phyloP scores from a whole-genome alignment of 2,888 invertebrate genomes.

The Dilophus febrilis region DNA sequence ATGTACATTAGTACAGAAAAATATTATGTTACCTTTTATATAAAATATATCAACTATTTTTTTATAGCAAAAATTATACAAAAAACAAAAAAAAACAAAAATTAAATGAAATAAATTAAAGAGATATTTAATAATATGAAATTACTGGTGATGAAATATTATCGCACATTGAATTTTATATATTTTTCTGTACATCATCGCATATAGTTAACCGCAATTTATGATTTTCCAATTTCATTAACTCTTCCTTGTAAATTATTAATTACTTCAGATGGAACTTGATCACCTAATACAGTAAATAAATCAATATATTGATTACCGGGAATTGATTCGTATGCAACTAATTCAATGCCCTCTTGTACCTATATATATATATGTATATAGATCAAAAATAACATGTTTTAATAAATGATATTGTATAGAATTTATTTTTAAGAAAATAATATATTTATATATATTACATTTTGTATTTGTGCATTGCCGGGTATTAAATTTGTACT shows the following conservation, averaged over 20 bases:
- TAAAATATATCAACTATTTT: too few species aligned
- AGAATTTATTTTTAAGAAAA: not conserved
- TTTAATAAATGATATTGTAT: not conserved
- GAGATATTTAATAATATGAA: not conserved
- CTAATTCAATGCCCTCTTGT: slow-evolving; percentile 71
- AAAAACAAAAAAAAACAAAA: too few species aligned
- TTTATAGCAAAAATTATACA: too few species aligned
- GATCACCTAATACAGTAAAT: slow-evolving; percentile 69
- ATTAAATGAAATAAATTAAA: too few species aligned
- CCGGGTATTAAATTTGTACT: slow-evolving; percentile 70
- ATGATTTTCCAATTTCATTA: slow-evolving; percentile 61
- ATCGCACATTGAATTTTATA: too few species aligned
- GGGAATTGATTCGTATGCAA: slow-evolving; percentile 73
- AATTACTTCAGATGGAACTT: slow-evolving; percentile 73
- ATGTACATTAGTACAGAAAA: too few species aligned
- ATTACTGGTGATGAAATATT: too few species aligned
- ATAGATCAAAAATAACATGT: not conserved
- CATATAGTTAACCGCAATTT: too few species aligned
- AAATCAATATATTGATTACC: slow-evolving; percentile 69
- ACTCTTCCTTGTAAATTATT: slow-evolving; percentile 74
- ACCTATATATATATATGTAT: slow-evolving; percentile 31
- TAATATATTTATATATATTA: slow-evolving; percentile 18
- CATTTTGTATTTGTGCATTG: slow-evolving; percentile 74
- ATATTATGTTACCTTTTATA: too few species aligned
- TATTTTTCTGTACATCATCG: too few species aligned